Evolutionary conservation across 2,888 invertebrate genomes (phyloP), one percentile per base, ranked within the genome.

Genomic region (Tetragonula carbonaria): DNA sequence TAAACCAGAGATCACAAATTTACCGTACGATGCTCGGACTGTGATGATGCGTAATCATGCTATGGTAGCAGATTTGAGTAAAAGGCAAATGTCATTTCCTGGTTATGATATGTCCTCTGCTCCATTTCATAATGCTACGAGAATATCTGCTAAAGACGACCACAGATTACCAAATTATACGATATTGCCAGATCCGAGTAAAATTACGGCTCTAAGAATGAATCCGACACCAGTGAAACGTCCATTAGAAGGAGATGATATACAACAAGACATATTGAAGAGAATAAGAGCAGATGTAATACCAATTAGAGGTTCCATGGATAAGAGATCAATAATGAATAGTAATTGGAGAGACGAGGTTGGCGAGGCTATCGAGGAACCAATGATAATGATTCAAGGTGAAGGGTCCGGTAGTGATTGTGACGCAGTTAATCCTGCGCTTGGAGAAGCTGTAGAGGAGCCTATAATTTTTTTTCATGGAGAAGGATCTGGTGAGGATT

Each of bases 391-490:
- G 90, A 95, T 97, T 0, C 96, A 96, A 71, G 97, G 97, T 1
- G 96, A 96, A 90, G 97, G 97, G 8, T 96, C 95, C 81, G 97
- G 97, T 0, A 96, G 95, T 57, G 96, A 96, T 63, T 96, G 96
- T 92, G 96, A 97, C 85, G 95, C 95, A 80, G 95, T 91, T 0
- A 93, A 94, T 90, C 92, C 92, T 6, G 88, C 90, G 33, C 92
- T 97, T 73, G 96, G 97, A 50, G 97, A 97, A 91, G 96, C 96
- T 88, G 97, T 98, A 77, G 96, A 96, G 91, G 98, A 98, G 94
- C 96, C 96, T 0, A 95, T 97, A 0, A 95, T 97, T 95, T 96
- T 95, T 93, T 95, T 98, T 92, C 96, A 95, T 89, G 97, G 97
- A 0, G 96, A 96, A 91, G 98, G 98, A 63, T 96, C 94, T 89